Evolutionary conservation across 1,140 invertebrate species (phyloP).

Genomic region (Tribolium castaneum): DNA sequence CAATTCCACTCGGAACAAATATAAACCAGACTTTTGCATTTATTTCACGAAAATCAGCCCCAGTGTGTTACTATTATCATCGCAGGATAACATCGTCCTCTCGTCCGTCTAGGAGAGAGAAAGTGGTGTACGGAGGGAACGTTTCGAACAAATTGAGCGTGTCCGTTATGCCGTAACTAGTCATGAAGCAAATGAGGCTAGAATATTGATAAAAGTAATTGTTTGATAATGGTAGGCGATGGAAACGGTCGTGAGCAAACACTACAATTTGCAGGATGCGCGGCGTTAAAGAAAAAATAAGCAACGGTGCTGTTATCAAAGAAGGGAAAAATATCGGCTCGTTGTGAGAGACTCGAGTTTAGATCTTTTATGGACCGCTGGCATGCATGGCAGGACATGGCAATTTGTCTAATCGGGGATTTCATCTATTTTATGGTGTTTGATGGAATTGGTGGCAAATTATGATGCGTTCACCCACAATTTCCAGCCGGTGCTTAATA

Average conservation of each 20-base stretch:
- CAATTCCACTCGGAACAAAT: no score
- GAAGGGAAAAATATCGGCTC: constrained; percentile 2
- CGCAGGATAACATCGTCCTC: background rate
- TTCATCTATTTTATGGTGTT: constrained; percentile 4
- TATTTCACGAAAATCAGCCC: no score
- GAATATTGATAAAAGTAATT: constrained; percentile 57
- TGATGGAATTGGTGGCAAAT: background rate
- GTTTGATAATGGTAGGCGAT: constrained; percentile 53
- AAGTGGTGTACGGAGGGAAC: constrained; percentile 3
- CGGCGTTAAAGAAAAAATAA: constrained; percentile 27
- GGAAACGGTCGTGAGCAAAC: constrained; percentile 48
- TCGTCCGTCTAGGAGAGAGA: background rate
- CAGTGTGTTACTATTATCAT: no score
- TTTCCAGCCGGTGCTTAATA: background rate
- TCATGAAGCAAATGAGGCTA: constrained; percentile 51
- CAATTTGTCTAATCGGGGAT: constrained; percentile 6
- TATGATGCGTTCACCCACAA: background rate
- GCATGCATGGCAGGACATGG: constrained; percentile 11
- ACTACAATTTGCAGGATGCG: constrained; percentile 46
- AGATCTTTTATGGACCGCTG: background rate
- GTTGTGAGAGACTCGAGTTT: background rate
- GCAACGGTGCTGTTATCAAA: constrained; percentile 19
- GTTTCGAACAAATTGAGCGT: constrained; percentile 41
- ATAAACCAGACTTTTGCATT: no score
- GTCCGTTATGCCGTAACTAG: constrained; percentile 46